These are phyloP conservation scores for Dryomyza anilis DNA, from an alignment of 2,888 invertebrate species.

Conservation along the genomic window DNA sequence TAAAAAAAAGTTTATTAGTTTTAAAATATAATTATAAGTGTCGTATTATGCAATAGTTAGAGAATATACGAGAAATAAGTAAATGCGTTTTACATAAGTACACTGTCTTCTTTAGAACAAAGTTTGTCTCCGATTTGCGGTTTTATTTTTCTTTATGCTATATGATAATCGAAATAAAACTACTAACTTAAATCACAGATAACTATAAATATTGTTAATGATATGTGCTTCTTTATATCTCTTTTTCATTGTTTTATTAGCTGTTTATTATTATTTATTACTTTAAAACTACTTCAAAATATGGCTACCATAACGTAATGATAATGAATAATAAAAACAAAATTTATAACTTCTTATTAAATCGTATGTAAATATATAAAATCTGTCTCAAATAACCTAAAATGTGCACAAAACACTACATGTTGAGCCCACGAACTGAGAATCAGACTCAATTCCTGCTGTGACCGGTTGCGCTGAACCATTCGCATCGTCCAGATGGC, in stretches of 20 bases:
- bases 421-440: no score
- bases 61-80: neutral
- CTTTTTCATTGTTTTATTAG: neutral
- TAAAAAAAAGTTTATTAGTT: neutral
- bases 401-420: no score
- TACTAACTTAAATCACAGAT: slow-evolving; percentile 62
- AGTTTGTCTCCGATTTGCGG: neutral
- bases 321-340: no score
- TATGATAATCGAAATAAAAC: slow-evolving; percentile 26
- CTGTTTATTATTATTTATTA: neutral
- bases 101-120: neutral
- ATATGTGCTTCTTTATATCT: slow-evolving; percentile 7
- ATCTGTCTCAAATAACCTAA: no score
- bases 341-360: no score
- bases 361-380: slow-evolving; percentile 6
- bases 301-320: slow-evolving; percentile 21
- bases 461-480: neutral
- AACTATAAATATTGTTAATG: slow-evolving; percentile 30
- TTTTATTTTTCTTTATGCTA: neutral
- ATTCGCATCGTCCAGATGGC: slow-evolving; percentile 3
- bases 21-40: no score
- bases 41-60: no score
- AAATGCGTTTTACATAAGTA: slow-evolving; percentile 7
- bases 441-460: no score
- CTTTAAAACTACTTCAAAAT: slow-evolving; percentile 7